Base-by-base conservation (phyloP, 2,113 vertebrate genomes). In the Leucoraja erinaceus region DNA sequence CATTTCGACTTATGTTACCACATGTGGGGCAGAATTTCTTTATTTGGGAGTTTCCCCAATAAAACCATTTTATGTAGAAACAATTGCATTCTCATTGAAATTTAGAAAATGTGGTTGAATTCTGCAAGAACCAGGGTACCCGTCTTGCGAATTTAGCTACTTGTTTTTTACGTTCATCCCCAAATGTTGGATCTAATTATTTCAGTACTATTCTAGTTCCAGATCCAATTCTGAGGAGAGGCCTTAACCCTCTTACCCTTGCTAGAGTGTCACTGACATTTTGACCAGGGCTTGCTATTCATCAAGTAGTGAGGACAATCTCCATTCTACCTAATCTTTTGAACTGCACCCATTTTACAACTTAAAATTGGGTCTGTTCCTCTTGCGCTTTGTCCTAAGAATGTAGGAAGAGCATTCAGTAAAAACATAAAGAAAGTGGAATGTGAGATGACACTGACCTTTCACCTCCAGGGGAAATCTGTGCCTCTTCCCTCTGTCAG, bases 401-500 rank as follows among this genome's bases (percentile, higher is more conserved):
- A 63, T 88, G 28, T 18, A 63, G 83, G 59, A 63, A 86, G 83
- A 6, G 31, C n/a, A 88, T 63, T 88, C 83, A 88, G 59, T 14
- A n/a, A 63, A 47, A 66, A n/a, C 59, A 66, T 88, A 59, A 86
- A 86, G 81, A n/a, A 61, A 86, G 22, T 56, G 28, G 83, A 88
- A 88, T 63, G 83, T 63, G 83, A 63, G 59, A 88, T 88, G 59
- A 66, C 28, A 88, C 11, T 3, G 28, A 88, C 28, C 83, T 88
- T 88, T 88, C 83, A 88, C 83, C 83, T 33, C 56, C 10, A 31
- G 83, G 63, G 56, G 56, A 11, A 47, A 63, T 63, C 11, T n/a
- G 56, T 63, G 83, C 56, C 59, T 86, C 83, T 86, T 86, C 83
- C 28, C 59, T 86, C 83, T 88, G 83, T 88, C 83, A 31, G 59